Evolutionary conservation across 2,113 vertebrate species (phyloP).

Genomic region (Vimba vimba): DNA sequence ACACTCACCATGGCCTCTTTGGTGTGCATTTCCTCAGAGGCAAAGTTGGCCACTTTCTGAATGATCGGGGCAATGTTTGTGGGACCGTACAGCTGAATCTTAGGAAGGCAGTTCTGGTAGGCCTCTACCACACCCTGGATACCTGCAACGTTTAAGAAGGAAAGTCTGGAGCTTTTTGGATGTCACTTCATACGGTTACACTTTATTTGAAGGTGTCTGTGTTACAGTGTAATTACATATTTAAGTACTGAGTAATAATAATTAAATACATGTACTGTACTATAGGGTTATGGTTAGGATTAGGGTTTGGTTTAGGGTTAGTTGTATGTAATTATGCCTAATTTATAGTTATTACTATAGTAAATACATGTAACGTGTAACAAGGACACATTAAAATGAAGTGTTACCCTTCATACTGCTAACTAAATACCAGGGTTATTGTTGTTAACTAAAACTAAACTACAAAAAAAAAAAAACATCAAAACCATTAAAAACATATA

Average conservation of each 20-base stretch:
- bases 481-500: not conserved
- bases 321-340: too few species aligned
- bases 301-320: too few species aligned
- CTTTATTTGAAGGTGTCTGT: too few species aligned
- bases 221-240: too few species aligned
- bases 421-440: not conserved
- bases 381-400: too few species aligned
- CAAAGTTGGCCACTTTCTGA: conserved; percentile 92
- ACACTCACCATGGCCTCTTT: conserved; percentile 89
- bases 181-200: not conserved
- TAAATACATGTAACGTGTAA: too few species aligned
- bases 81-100: conserved; percentile 92
- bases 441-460: not conserved
- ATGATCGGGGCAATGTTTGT: conserved; percentile 99
- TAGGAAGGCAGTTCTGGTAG: conserved; percentile 96
- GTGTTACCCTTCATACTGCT: not conserved
- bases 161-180: not conserved
- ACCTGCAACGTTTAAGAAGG: conserved; percentile 71
- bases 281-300: too few species aligned
- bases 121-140: conserved; percentile 97
- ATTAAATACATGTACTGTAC: too few species aligned
- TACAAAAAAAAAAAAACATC: not conserved
- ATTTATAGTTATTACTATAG: too few species aligned
- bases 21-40: conserved; percentile 92
- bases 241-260: too few species aligned